phyloP scores from a whole-genome alignment of 2,113 vertebrate genomes.

The Psittacula cyanocephala region DNA sequence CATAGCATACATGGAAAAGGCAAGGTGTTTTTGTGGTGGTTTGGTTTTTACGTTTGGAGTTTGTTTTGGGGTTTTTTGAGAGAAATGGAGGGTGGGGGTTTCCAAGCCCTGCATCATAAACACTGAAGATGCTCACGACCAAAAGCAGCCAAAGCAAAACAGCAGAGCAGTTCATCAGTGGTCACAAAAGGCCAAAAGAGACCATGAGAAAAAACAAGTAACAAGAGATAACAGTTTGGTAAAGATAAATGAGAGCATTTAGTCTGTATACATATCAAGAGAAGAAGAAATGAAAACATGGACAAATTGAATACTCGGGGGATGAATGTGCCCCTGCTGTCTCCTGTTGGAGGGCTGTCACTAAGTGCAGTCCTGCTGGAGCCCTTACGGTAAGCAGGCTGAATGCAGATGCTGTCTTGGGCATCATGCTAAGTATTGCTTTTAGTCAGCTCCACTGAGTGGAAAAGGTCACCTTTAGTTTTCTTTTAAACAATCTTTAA shows the following conservation, averaged over 20 bases:
- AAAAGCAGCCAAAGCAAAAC: neutral
- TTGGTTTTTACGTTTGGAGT: neutral
- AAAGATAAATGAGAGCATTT: neutral
- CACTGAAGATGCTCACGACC: neutral
- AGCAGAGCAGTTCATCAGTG: neutral
- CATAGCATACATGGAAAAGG: neutral
- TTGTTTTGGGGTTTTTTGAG: neutral
- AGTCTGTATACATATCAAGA: neutral
- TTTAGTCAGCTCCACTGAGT: neutral
- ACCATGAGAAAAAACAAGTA: neutral
- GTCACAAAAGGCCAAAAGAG: neutral
- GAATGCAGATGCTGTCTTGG: neutral
- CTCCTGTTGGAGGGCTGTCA: neutral
- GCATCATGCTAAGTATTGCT: neutral
- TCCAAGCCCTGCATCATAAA: neutral
- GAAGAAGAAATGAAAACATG: neutral
- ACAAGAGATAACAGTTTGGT: neutral
- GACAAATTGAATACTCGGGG: neutral
- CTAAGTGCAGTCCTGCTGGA: slow-evolving; percentile 4
- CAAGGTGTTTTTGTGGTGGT: neutral
- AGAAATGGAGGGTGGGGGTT: neutral
- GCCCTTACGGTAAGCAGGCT: neutral
- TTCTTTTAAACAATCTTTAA: neutral
- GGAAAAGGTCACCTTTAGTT: slow-evolving; percentile 1
- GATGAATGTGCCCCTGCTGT: neutral